phyloP scores from a whole-genome alignment of 2,113 vertebrate genomes.

The Australoheros scitulus region DNA sequence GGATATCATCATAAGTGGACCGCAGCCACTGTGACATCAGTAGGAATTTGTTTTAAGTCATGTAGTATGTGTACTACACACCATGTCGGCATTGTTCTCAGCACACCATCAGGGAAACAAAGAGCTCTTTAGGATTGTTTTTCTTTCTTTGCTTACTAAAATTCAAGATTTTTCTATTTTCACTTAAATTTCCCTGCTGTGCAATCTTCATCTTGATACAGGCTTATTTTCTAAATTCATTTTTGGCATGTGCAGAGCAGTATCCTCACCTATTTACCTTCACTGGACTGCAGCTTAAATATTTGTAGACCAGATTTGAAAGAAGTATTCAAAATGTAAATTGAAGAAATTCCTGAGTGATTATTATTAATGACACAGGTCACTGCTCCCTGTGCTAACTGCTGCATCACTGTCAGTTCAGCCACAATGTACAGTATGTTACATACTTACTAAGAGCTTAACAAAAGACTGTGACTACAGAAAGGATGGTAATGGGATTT shows the following conservation, averaged over 20 bases:
- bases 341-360: too few species aligned
- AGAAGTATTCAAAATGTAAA: too few species aligned
- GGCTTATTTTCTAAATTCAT: too few species aligned
- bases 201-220: too few species aligned
- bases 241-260: too few species aligned
- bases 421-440: not conserved
- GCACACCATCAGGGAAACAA: not conserved
- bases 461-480: not conserved
- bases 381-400: not conserved
- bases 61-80: slow-evolving; percentile 21
- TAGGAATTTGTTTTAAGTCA: not conserved
- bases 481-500: not conserved
- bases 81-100: slow-evolving; percentile 40
- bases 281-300: too few species aligned
- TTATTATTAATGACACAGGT: too few species aligned
- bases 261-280: too few species aligned
- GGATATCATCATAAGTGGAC: slow-evolving; percentile 25
- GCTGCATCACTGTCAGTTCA: not conserved
- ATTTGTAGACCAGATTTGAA: too few species aligned
- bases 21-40: slow-evolving; percentile 21
- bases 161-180: slow-evolving; percentile 24
- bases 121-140: slow-evolving; percentile 22
- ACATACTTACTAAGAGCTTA: not conserved
- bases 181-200: not conserved
- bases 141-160: not conserved